phyloP scores from a whole-genome alignment of 2,113 vertebrate genomes.

The Solenodon paradoxus region DNA sequence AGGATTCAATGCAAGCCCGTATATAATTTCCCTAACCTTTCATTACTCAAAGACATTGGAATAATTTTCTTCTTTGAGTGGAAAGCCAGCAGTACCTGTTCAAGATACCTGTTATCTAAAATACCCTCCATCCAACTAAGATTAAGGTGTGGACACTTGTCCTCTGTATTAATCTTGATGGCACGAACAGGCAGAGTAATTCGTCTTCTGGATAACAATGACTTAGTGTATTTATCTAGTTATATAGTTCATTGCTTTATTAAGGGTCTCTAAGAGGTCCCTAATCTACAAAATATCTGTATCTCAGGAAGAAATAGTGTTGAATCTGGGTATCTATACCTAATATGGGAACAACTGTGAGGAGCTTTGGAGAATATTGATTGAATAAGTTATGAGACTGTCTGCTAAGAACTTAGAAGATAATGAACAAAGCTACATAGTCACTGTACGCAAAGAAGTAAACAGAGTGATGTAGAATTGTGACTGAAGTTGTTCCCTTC shows the following conservation, averaged over 20 bases:
- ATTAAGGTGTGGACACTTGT: neutral
- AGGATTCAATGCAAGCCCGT: neutral
- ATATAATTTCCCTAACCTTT: neutral
- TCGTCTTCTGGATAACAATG: neutral
- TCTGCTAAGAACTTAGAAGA: neutral
- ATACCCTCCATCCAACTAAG: neutral
- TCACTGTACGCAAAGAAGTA: neutral
- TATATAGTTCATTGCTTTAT: neutral
- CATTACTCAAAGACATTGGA: neutral
- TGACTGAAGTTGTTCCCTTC: too few species aligned
- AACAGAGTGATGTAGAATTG: too few species aligned
- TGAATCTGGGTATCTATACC: neutral
- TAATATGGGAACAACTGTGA: neutral
- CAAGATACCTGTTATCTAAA: neutral
- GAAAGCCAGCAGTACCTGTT: neutral
- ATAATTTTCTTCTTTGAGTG: neutral
- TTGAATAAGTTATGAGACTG: neutral
- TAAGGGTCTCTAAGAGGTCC: neutral
- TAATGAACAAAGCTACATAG: neutral
- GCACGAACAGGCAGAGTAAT: neutral
- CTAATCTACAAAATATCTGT: neutral
- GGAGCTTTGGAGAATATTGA: neutral
- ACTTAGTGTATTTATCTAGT: neutral
- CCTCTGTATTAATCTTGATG: neutral
- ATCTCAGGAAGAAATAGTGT: neutral